A percentile compares a stretch with the other conserved stretches of the same genome.
Evolutionary conservation across 2,113 vertebrate species (phyloP).

Genomic region (Puffinus mauretanicus): DNA sequence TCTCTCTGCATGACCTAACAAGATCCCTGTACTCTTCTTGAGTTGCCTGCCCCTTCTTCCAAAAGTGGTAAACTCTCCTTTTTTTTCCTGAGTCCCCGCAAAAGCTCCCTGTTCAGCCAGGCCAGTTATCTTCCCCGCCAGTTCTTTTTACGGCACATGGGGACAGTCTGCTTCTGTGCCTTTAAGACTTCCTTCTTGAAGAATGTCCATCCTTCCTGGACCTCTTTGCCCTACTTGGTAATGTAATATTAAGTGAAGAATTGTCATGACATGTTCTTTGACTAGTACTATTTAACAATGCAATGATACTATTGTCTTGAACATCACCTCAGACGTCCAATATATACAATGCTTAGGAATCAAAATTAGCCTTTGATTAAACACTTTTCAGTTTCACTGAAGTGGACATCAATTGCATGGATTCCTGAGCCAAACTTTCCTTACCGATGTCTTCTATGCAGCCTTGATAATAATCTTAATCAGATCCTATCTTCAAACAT

Average conservation of each 20-base stretch:
- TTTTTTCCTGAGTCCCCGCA: no score
- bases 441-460: not conserved
- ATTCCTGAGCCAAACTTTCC: not conserved
- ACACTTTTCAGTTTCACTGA: not conserved
- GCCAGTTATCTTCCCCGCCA: no score
- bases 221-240: not conserved
- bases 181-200: no score
- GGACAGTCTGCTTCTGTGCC: no score
- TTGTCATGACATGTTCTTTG: not conserved
- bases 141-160: no score
- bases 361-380: not conserved
- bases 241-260: not conserved
- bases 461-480: not conserved
- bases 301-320: not conserved
- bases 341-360: not conserved
- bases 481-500: not conserved
- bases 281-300: not conserved
- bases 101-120: no score
- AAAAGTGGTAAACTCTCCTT: no score
- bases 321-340: not conserved
- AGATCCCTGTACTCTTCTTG: no score
- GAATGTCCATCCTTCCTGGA: no score
- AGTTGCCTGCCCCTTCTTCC: no score
- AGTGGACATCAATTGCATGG: not conserved
- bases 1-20: no score